Evolutionary conservation across 2,113 vertebrate species (phyloP).

Genomic region (Synodontis membranacea): DNA sequence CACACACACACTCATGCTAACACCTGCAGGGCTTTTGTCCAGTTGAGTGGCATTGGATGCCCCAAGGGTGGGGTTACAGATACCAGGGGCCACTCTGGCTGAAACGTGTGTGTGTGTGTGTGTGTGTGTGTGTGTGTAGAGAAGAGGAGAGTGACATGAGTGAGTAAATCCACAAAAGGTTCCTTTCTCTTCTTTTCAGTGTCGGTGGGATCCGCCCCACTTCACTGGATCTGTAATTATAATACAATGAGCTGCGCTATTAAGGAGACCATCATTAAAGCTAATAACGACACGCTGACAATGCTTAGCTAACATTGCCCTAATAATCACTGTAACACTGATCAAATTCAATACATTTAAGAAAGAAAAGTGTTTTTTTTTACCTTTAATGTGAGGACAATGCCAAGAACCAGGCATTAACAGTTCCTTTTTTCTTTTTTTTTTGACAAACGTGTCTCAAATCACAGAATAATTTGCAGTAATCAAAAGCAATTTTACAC

Average conservation of each 20-base stretch:
- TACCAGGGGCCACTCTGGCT: conserved; percentile 32
- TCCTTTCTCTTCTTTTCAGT: conserved; percentile 40
- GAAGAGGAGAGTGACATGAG: neutral
- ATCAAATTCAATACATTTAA: conserved; percentile 10
- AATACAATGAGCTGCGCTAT: conserved; percentile 46
- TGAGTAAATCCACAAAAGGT: conserved; percentile 43
- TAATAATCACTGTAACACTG: conserved; percentile 14
- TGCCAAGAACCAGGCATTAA: neutral
- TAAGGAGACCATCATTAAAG: conserved; percentile 45
- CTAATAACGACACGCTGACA: conserved; percentile 38
- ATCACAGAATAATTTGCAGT: conserved; percentile 19
- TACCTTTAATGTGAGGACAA: neutral
- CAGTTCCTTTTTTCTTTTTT: conserved; percentile 12
- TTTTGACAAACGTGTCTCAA: conserved; percentile 20
- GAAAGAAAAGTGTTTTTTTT: neutral
- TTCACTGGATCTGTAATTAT: conserved; percentile 51
- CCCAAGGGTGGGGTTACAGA: conserved; percentile 43
- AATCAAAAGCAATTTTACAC: conserved; percentile 41
- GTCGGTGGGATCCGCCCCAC: conserved; percentile 30
- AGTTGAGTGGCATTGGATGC: conserved; percentile 24
- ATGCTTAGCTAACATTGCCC: conserved; percentile 26
- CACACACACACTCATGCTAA: conserved; percentile 1
- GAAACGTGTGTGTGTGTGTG: neutral
- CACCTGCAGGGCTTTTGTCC: conserved; percentile 32
- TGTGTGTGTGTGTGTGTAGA: neutral